Conservation (phyloP, 1,140 invertebrate species). For the Phortica variegata region DNA sequence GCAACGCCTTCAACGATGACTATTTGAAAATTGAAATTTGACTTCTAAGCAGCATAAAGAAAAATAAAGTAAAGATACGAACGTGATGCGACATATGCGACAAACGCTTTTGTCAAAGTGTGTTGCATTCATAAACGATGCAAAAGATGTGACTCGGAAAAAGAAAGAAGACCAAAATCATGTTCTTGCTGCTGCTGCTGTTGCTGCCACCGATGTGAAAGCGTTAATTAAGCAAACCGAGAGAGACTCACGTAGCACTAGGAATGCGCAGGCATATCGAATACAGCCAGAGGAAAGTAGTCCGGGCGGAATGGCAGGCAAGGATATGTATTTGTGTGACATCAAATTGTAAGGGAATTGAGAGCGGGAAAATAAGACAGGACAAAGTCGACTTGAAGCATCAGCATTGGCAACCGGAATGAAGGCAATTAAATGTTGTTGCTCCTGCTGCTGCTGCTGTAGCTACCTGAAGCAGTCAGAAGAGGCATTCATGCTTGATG, state of each 20-base stretch:
- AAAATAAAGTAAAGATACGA: slow-evolving; percentile 7
- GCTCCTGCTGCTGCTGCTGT: slow-evolving; percentile 1
- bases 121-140: too few species aligned
- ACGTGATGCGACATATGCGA: slow-evolving; percentile 46
- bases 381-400: too few species aligned
- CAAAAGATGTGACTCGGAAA: too few species aligned
- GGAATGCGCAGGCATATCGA: slow-evolving; percentile 28
- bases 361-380: background rate
- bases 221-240: slow-evolving; percentile 54
- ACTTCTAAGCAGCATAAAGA: slow-evolving; percentile 32
- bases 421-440: background rate
- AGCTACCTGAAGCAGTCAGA: slow-evolving; percentile 29
- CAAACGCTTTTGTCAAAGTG: slow-evolving; percentile 40
- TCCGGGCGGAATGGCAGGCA: slow-evolving; percentile 16
- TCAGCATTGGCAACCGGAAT: too few species aligned
- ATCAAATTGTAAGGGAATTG: background rate
- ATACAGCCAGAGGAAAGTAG: slow-evolving; percentile 14
- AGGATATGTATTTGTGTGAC: slow-evolving; percentile 24
- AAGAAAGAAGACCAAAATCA: too few species aligned
- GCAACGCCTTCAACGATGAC: slow-evolving; percentile 33
- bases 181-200: too few species aligned
- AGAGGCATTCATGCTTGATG: slow-evolving; percentile 49
- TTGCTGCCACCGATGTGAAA: too few species aligned
- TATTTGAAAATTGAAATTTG: slow-evolving; percentile 23
- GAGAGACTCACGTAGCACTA: slow-evolving; percentile 38